Evolutionary conservation across 2,888 invertebrate species (phyloP), one percentile per base, ranked within the genome.

Genomic region (Platycnemis pennipes): DNA sequence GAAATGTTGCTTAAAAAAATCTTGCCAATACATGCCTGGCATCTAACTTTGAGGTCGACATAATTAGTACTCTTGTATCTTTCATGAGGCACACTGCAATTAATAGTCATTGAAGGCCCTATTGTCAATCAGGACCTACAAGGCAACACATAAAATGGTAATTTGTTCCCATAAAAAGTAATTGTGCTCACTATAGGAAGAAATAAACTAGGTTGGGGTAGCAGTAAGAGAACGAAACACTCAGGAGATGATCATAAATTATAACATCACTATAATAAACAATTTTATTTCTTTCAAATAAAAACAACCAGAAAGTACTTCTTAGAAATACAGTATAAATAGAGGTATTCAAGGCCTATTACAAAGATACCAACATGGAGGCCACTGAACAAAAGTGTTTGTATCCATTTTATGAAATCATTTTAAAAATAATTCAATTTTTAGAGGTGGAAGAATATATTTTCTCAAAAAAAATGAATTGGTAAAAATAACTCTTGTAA

Each of bases 271-370:
- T 89, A 37, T 89, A 56, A 53, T 89, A 89, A 89, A 89, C 42
- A 49, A 89, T 89, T 89, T 89, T 89, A 89, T 89, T 89, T 56
- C 56, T 56, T 53, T 89, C 42, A 89, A 89, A 89, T 89, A 56
- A 86, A 86, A 89, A 89, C 89, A 89, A 89, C 89, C 89, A 56
- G 49, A 22, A 56, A 89, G 89, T 53, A 89, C 53, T 49, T 89
- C 53, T 53, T 53, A 42, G 89, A 89, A 89, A 89, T 89, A 89
- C 89, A 89, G 89, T 42, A 53, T 89, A 89, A 89, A 89, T 56
- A 89, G 53, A 53, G 56, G 42, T 42, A 42, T 56, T 88, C 26
- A 56, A 56, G 53, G 56, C 53, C 53, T 37, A 53, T 56, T 53
- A 53, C 37, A 89, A 53, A 89, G 53, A 53, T 37, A 56, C 56